Base-by-base conservation (phyloP, 2,888 invertebrate genomes). In the Ophonus ardosiacus region DNA sequence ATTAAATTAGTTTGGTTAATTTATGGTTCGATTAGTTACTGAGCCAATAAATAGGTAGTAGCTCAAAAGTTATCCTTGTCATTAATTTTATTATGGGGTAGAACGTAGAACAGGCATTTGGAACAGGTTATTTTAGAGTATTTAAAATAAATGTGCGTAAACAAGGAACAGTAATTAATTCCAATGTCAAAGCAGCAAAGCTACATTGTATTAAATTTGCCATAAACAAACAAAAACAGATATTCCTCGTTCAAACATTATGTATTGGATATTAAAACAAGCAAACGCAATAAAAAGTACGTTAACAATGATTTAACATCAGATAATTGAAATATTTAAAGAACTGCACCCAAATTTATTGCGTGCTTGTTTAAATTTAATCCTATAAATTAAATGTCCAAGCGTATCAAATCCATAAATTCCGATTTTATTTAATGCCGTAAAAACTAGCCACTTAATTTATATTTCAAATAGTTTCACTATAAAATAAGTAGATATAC, bases 261-360 rank as follows among this genome's bases (percentile, higher is more conserved):
- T 31, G 15, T 24, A 78, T 24, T 24, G 0, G n/a, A n/a, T 21
- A 57, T 78, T 78, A 24, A 78, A 78, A 18, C 31, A 78, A 78
- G 56, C 78, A 78, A 59, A 24, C n/a, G 31, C 18, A 51, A 78
- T 80, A 80, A 80, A 80, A 80, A 59, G 61, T 80, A 13, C 80
- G 40, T 80, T 80, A 40, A 61, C 61, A 59, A 80, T 79, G 79
- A 79, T 80, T 61, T 63, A 80, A 59, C 31, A 61, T 15, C 18
- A n/a, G 13, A 38, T 61, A 80, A 80, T 80, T 63, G 17, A 61
- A 80, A 78, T 78, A 78, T 78, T 78, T 24, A 57, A 78, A 78
- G 56, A 78, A 78, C 78, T 5, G 31, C 5, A n/a, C 21, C 38
- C 8, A 13, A 57, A 78, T 57, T 57, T 56, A 57, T 17, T n/a